Evolutionary conservation across 2,888 invertebrate species (phyloP).

Genomic region (Phragmatobia fuliginosa): DNA sequence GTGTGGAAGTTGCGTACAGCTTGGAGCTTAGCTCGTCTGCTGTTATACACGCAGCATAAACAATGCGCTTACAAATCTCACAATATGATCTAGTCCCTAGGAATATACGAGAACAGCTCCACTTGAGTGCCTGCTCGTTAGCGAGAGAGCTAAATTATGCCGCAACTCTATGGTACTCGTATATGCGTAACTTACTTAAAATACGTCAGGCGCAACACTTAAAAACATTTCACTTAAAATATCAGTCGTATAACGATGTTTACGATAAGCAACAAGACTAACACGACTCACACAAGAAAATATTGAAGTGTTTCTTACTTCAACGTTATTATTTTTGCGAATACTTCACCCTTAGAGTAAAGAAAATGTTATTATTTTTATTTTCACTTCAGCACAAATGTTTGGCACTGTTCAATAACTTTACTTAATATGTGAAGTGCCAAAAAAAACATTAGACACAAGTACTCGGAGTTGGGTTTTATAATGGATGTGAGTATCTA

Average conservation of each 20-base stretch:
- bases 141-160: conserved; percentile 78
- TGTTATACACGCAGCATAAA: conserved; percentile 63
- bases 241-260: conserved; percentile 32
- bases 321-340: conserved; percentile 37
- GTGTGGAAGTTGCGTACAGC: conserved; percentile 39
- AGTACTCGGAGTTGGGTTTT: conserved; percentile 14
- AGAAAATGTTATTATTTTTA: conserved; percentile 42
- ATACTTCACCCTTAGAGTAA: conserved; percentile 38
- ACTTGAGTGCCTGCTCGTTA: conserved; percentile 80
- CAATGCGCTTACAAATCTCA: conserved; percentile 76
- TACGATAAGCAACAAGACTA: conserved; percentile 26
- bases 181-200: conserved; percentile 73
- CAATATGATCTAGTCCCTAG: conserved; percentile 74
- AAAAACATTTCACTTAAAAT: conserved; percentile 18
- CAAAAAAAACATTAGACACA: conserved; percentile 22
- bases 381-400: conserved; percentile 31
- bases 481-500: conserved; percentile 21
- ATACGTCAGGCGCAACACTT: conserved; percentile 53
- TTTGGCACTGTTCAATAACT: conserved; percentile 32
- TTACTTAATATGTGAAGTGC: conserved; percentile 31
- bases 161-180: conserved; percentile 65
- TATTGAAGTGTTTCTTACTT: conserved; percentile 37
- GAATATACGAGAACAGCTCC: conserved; percentile 66
- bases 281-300: conserved; percentile 25
- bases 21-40: conserved; percentile 43